Base-by-base conservation (phyloP, 1,140 invertebrate species). In the Psix sp. region DNA sequence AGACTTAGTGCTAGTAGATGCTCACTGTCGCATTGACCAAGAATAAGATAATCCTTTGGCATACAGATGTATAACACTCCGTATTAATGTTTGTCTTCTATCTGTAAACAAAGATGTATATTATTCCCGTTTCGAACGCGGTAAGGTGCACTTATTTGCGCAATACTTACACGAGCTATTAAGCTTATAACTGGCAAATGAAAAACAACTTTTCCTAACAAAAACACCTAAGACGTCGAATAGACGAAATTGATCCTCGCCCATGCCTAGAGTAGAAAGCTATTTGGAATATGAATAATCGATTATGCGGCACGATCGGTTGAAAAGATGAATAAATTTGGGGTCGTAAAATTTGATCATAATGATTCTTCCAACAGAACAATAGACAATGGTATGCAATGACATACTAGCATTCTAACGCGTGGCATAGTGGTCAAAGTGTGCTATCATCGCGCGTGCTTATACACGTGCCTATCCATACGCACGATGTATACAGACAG, bases 81-180 rank as follows among this genome's bases (percentile, higher is more conserved):
- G 76, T 86, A 86, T 85, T 86, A 86, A 86, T 86, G 84, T 85
- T 85, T 86, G 80, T 81, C 52, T 70, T 84, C 82, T 84, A 85
- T 84, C 84, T 83, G 83, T 84, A 84, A 85, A 84, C 80, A 86
- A 82, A 81, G 81, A 51, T 66, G 51, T 48, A 75, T 73, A 77
- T 75, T 82, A 81, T 81, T 77, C 80, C 76, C 48, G 76, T 56
- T 16, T 10, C 36, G 18, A 49, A 29, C 33, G 33, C 40, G 21
- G 67, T 49, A 43, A 45, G 49, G 56, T 24, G 20, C 57, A 49
- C 49, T 33, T 72, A 51, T 72, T 72, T 63, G 52, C 46, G n/a
- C 16, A 48, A 42, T 26, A 49, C 42, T 56, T 71, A 62, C 29
- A 71, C 43, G 66, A 54, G 36, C 17, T 48, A 60, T 70, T 54